Conservation (phyloP, 2,113 vertebrate genomes). For the Sander vitreus region DNA sequence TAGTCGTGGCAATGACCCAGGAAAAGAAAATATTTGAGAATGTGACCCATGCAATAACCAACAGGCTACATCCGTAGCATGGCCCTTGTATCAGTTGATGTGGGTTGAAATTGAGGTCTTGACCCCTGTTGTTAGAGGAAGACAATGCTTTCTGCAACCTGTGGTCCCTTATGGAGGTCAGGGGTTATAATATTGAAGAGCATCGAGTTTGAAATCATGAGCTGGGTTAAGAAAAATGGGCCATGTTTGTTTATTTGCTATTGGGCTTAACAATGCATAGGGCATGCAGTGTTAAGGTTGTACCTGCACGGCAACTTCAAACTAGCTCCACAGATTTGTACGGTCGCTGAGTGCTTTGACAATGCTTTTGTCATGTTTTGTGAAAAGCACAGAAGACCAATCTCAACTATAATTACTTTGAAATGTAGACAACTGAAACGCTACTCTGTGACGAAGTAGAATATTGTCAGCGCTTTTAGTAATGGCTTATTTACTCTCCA, state of each 20-base stretch:
- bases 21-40: slow-evolving; percentile 67
- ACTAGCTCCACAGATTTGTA: slow-evolving; percentile 18
- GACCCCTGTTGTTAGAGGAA: slow-evolving; percentile 63
- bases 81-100: slow-evolving; percentile 63
- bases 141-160: slow-evolving; percentile 38
- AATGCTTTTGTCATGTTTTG: slow-evolving; percentile 32
- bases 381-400: slow-evolving; percentile 15
- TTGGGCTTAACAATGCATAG: slow-evolving; percentile 13
- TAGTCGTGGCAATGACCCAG: slow-evolving; percentile 53
- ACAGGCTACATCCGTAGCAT: slow-evolving; percentile 39
- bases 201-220: slow-evolving; percentile 25
- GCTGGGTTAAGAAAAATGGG: slow-evolving; percentile 13
- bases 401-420: slow-evolving; percentile 41
- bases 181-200: slow-evolving; percentile 46
- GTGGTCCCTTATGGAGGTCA: slow-evolving; percentile 38
- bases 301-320: neutral
- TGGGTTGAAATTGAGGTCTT: slow-evolving; percentile 77
- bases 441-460: slow-evolving; percentile 36
- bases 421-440: slow-evolving; percentile 57
- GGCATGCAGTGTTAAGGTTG: neutral
- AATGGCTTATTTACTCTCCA: slow-evolving; percentile 62
- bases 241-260: slow-evolving; percentile 23
- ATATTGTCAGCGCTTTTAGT: slow-evolving; percentile 66
- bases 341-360: slow-evolving; percentile 18
- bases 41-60: slow-evolving; percentile 61